These are phyloP conservation scores for Drosophila kikkawai DNA, from an alignment of 1,140 invertebrate species.

Conservation along the genomic window DNA sequence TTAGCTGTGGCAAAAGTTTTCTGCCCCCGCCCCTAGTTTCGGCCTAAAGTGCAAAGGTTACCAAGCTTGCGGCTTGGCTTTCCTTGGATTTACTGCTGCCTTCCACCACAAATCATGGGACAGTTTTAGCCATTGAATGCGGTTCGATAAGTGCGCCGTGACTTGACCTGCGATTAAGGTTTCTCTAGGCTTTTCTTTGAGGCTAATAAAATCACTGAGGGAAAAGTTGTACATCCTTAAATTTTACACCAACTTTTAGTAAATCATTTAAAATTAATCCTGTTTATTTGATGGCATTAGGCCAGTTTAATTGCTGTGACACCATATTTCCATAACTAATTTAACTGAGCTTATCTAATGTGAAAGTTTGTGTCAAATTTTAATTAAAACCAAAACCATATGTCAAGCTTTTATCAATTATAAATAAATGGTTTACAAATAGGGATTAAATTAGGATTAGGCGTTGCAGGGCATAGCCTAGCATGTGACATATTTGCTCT, in stretches of 20 bases:
- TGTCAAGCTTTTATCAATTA: background rate
- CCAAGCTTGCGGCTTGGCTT: slow-evolving; percentile 30
- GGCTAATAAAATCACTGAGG: background rate
- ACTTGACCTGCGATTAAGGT: slow-evolving; percentile 52
- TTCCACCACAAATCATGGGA: slow-evolving; percentile 31
- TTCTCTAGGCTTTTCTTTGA: background rate
- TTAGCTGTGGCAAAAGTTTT: slow-evolving; percentile 46
- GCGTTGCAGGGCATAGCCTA: background rate
- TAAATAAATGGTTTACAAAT: background rate
- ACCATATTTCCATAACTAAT: background rate
- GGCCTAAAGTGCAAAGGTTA: slow-evolving; percentile 51
- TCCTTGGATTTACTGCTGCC: slow-evolving; percentile 12
- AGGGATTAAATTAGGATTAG: background rate
- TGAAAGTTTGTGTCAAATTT: slow-evolving; percentile 7
- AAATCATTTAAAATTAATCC: background rate
- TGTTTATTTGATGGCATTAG: background rate
- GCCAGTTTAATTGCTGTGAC: background rate
- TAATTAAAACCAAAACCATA: background rate
- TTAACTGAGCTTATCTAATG: background rate
- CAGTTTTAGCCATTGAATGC: slow-evolving; percentile 36
- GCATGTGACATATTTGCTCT: background rate
- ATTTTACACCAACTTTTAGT: background rate
- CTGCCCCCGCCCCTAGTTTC: background rate
- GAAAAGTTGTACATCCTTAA: background rate
- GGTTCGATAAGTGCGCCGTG: slow-evolving; percentile 34